Evolutionary conservation across 2,113 vertebrate genomes (phyloP), one percentile per base, ranked within the genome.

Genomic region (Cacatua alba): DNA sequence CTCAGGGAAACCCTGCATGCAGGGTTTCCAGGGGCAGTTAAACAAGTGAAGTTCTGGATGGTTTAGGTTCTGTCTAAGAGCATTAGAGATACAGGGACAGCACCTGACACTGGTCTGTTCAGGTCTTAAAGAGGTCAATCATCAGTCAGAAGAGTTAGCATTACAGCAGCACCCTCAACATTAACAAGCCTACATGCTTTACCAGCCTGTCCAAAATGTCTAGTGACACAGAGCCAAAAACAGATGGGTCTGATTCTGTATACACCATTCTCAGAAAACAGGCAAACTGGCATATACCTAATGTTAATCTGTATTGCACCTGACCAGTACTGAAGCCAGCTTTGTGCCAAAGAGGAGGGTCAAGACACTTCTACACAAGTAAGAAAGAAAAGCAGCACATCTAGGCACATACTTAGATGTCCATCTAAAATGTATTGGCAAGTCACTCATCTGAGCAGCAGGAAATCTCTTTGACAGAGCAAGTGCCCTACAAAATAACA

Each of bases 11-110:
- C 31, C 70, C 29, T 52, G 12, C 5, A 20, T 6, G 24, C 29
- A 35, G 41, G 41, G 41, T 41, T 41, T 41, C 41, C 11, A 7
- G 21, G 11, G 17, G 6, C 21, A n/a, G 43, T 21, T 23, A 65
- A 10, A 63, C 19, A 19, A 43, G 11, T 5, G 7, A 59, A 28
- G 18, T 8, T 37, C 0, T 0, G 65, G 51, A 44, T 17, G 15
- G 6, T 65, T 25, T 29, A 10, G 49, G 21, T 26, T 77, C 63
- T 68, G 21, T 10, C 37, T 83, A 25, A 74, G 59, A 35, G 46
- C 26, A 43, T 29, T 33, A 3, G 1, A 29, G 71, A 60, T 7
- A 76, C 11, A 33, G 14, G 17, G 14, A 39, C 21, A 79, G 71
- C 62, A 78, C 24, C 55, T 21, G 46, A 24, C 51, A 9, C 1